Evolutionary conservation across 2,113 vertebrate genomes (phyloP).

Genomic region (cat (Felis catus)): DNA sequence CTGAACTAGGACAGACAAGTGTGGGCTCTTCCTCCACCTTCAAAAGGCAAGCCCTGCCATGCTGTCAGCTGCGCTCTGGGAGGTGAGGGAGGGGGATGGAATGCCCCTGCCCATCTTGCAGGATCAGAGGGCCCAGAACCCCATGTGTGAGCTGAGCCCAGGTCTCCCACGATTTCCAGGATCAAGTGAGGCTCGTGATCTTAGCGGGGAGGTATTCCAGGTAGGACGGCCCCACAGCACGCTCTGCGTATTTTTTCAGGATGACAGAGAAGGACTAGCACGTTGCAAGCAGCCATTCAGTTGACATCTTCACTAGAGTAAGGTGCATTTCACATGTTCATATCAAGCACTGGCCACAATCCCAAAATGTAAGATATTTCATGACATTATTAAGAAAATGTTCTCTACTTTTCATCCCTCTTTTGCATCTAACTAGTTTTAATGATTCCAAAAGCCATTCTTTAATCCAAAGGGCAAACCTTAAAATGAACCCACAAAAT

Average conservation of each 20-base stretch:
- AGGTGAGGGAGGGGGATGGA: too few relatives aligned
- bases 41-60: neutral
- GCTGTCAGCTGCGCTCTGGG: neutral
- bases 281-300: neutral
- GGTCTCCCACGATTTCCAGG: neutral
- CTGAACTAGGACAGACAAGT: neutral
- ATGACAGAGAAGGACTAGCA: neutral
- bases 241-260: neutral
- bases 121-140: neutral
- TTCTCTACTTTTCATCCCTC: neutral
- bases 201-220: neutral
- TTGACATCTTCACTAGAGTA: neutral
- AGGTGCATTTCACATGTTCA: neutral
- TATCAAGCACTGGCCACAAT: neutral
- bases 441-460: neutral
- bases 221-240: fast-evolving
- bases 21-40: neutral
- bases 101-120: neutral
- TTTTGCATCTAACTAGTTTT: neutral
- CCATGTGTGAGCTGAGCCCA: neutral
- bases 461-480: constrained; percentile 16
- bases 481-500: constrained; percentile 46
- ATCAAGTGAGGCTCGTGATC: neutral
- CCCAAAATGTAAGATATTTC: constrained; percentile 7
- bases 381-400: neutral